Evolutionary conservation across 2,888 invertebrate genomes (phyloP).

Genomic region (Lasioglossum morio): DNA sequence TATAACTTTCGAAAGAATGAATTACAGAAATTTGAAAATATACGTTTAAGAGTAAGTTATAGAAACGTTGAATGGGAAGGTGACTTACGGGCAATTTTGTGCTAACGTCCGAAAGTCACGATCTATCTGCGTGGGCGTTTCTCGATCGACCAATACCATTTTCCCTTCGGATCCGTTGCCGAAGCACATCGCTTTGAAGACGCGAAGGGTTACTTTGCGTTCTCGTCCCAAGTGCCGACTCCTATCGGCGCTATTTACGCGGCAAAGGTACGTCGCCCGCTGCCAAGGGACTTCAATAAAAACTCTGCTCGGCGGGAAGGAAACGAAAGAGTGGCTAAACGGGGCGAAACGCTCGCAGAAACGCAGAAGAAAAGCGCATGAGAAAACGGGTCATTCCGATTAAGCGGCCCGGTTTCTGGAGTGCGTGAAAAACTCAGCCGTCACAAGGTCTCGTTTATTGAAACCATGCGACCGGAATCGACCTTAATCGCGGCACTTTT

Average conservation of each 20-base stretch:
- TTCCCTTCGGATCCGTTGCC: not conserved
- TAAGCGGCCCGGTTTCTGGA: slow-evolving; percentile 53
- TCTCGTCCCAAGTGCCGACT: slow-evolving; percentile 31
- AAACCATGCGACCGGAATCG: slow-evolving; percentile 58
- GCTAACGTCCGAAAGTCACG: no score
- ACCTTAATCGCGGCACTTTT: slow-evolving; percentile 58
- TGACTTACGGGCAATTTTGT: no score
- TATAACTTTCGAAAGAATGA: no score
- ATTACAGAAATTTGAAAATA: no score
- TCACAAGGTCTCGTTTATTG: slow-evolving; percentile 64
- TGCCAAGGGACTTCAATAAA: slow-evolving; percentile 36
- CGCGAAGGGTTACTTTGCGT: slow-evolving; percentile 44
- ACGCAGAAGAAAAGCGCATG: slow-evolving; percentile 32
- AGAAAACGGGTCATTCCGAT: slow-evolving; percentile 60
- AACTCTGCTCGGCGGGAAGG: not conserved
- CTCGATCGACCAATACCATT: not conserved
- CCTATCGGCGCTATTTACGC: slow-evolving; percentile 50
- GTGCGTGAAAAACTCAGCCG: slow-evolving; percentile 53
- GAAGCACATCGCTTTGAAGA: slow-evolving; percentile 19
- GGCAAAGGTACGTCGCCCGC: slow-evolving; percentile 9
- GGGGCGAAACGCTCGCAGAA: not conserved
- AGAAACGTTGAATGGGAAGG: no score
- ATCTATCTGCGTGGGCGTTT: not conserved
- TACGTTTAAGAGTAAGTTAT: no score
- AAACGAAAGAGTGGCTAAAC: not conserved